Percentiles rank a stretch among this genome's conserved stretches.
These are phyloP conservation scores for Stegophylla sp. DNA, from an alignment of 2,888 invertebrate species.

Conservation along the genomic window DNA sequence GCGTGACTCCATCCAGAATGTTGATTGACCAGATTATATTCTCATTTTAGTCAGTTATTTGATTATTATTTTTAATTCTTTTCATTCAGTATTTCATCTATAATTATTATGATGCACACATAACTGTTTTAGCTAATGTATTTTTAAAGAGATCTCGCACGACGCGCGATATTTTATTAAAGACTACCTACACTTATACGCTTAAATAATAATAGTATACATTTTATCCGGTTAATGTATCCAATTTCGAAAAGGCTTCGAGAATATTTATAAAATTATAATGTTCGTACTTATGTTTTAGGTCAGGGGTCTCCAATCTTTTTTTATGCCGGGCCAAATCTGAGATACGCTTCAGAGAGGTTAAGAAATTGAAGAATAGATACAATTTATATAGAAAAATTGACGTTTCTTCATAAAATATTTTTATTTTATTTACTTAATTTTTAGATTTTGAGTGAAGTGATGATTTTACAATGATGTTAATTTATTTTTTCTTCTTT, in stretches of 20 bases:
- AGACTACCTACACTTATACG: slow-evolving; percentile 5
- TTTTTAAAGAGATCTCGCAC: slow-evolving; percentile 28
- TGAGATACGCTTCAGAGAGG: too few species aligned
- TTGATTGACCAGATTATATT: background rate
- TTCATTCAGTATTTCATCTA: background rate
- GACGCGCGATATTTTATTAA: slow-evolving; percentile 14
- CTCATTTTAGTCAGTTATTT: background rate
- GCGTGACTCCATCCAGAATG: background rate
- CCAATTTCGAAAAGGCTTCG: background rate
- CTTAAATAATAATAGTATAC: slow-evolving; percentile 35
- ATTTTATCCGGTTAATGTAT: background rate
- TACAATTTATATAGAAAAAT: too few species aligned
- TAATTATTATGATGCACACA: slow-evolving; percentile 9
- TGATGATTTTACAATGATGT: too few species aligned
- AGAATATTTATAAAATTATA: background rate
- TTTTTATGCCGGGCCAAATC: too few species aligned
- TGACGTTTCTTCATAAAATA: too few species aligned
- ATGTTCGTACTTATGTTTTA: background rate
- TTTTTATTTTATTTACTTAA: too few species aligned
- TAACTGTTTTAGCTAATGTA: slow-evolving; percentile 23
- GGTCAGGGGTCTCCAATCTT: too few species aligned
- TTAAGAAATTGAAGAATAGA: too few species aligned
- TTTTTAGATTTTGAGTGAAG: too few species aligned
- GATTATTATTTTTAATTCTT: slow-evolving; percentile 1
- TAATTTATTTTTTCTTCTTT: too few species aligned